These are phyloP conservation scores for Hexactinellida sp. DNA, from an alignment of 37 sponge, comb jelly and placozoan genomes.

Conservation along the genomic window DNA sequence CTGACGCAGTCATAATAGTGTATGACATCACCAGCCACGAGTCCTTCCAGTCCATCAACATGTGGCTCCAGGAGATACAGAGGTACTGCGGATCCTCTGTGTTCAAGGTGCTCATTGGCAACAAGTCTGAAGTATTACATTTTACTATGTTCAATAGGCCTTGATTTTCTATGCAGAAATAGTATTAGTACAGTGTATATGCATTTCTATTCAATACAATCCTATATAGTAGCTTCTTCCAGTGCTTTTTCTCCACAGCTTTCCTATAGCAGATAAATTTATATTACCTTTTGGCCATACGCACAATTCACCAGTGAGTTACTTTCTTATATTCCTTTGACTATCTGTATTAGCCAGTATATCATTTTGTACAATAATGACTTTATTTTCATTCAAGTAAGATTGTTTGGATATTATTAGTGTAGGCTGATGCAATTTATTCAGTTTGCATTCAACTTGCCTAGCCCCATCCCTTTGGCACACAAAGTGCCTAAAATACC, in stretches of 20 bases:
- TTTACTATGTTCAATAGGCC: slow-evolving; percentile 1
- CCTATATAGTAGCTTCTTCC: too few relatives aligned
- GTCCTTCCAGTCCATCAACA: slow-evolving; percentile 54
- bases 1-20: slow-evolving; percentile 79
- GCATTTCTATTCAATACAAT: background rate
- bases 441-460: background rate
- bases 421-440: background rate
- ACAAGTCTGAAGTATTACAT: slow-evolving; percentile 93
- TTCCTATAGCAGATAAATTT: slow-evolving; percentile 14
- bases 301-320: slow-evolving; percentile 15
- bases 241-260: background rate
- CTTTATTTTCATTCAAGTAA: slow-evolving; percentile 2
- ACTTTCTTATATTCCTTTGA: background rate
- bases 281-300: background rate
- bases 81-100: slow-evolving; percentile 56
- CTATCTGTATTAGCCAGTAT: background rate
- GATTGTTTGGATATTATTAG: background rate
- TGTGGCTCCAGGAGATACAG: slow-evolving; percentile 73
- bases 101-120: slow-evolving; percentile 65
- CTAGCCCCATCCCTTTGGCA: background rate
- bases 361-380: background rate
- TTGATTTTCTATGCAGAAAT: slow-evolving; percentile 6
- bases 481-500: too few relatives aligned
- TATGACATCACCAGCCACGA: slow-evolving; percentile 54
- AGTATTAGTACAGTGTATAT: slow-evolving; percentile 10